Evolutionary conservation across 1,140 invertebrate genomes (phyloP).

Genomic region (Drosophila virilis): DNA sequence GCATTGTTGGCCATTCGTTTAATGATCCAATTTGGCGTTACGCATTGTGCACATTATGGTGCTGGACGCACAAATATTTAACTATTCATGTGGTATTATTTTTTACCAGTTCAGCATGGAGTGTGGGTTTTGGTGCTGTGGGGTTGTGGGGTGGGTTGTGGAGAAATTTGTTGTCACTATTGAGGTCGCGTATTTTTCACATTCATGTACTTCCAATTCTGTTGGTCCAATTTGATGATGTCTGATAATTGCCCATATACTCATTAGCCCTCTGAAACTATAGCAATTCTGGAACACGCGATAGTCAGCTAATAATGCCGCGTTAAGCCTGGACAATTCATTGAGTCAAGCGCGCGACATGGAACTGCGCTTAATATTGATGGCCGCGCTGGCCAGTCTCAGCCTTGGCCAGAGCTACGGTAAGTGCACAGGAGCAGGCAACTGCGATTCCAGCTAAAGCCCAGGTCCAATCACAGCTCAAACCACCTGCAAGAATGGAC

Average conservation of each 20-base stretch:
- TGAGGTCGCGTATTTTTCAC: conserved; percentile 65
- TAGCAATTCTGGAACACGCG: conserved; percentile 43
- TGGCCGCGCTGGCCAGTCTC: conserved; percentile 40
- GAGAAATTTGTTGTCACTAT: conserved; percentile 58
- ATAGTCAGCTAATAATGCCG: conserved; percentile 56
- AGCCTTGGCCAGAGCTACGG: conserved; percentile 53
- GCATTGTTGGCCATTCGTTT: conserved; percentile 65
- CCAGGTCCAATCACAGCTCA: conserved; percentile 84
- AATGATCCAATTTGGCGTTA: conserved; percentile 82
- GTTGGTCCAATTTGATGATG: conserved; percentile 66
- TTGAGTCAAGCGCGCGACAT: conserved; percentile 38
- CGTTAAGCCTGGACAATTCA: conserved; percentile 12
- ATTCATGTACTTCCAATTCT: conserved; percentile 39
- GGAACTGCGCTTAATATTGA: conserved; percentile 38
- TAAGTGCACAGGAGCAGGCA: conserved; percentile 25
- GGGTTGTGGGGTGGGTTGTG: conserved; percentile 3
- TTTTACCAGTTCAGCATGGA: conserved; percentile 8
- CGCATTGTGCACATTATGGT: conserved; percentile 81
- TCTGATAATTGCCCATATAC: conserved; percentile 31
- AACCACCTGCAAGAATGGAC: conserved; percentile 95
- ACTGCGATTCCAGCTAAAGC: not conserved
- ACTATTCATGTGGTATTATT: conserved; percentile 48
- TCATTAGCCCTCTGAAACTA: conserved; percentile 18
- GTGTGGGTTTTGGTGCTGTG: not conserved
- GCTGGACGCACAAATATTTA: conserved; percentile 44